Percentiles rank a stretch among this genome's conserved stretches.
These are phyloP conservation scores for Endomychus coccineus DNA, from an alignment of 2,888 invertebrate species.

Conservation along the genomic window DNA sequence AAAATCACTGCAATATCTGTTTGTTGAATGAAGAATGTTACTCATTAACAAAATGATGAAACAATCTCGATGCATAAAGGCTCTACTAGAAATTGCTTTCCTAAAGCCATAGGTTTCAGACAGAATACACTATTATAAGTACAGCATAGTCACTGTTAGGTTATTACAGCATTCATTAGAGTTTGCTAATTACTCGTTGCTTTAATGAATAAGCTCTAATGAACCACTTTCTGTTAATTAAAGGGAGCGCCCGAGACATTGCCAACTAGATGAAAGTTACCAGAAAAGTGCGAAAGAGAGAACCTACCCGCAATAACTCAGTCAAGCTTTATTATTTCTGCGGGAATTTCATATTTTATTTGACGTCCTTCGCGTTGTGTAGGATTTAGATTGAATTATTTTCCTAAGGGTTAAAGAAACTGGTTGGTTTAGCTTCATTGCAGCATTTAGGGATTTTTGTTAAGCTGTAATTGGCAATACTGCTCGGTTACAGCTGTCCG, in stretches of 20 bases:
- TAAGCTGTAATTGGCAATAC: too few species aligned
- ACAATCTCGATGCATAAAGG: too few species aligned
- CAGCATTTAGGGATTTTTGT: too few species aligned
- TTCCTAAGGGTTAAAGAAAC: too few species aligned
- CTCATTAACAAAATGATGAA: too few species aligned
- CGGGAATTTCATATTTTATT: constrained; percentile 27
- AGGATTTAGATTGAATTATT: too few species aligned
- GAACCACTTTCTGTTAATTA: constrained; percentile 88
- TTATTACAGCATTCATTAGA: constrained; percentile 78
- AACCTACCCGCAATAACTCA: constrained; percentile 26
- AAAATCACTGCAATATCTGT: too few species aligned
- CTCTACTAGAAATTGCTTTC: background rate
- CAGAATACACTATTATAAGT: constrained; percentile 37
- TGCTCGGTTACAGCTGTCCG: too few species aligned
- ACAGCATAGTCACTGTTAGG: constrained; percentile 48
- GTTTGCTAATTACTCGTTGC: constrained; percentile 85
- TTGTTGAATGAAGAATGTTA: too few species aligned
- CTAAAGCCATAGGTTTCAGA: constrained; percentile 16
- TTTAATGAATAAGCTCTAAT: constrained; percentile 87
- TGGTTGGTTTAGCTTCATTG: too few species aligned
- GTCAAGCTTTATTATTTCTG: constrained; percentile 27
- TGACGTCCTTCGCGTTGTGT: too few species aligned
- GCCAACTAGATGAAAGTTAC: constrained; percentile 38
- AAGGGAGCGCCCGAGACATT: constrained; percentile 51
- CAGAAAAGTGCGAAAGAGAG: constrained; percentile 35